Conservation (phyloP, 2,113 vertebrate species). For the Poecilia latipinna region DNA sequence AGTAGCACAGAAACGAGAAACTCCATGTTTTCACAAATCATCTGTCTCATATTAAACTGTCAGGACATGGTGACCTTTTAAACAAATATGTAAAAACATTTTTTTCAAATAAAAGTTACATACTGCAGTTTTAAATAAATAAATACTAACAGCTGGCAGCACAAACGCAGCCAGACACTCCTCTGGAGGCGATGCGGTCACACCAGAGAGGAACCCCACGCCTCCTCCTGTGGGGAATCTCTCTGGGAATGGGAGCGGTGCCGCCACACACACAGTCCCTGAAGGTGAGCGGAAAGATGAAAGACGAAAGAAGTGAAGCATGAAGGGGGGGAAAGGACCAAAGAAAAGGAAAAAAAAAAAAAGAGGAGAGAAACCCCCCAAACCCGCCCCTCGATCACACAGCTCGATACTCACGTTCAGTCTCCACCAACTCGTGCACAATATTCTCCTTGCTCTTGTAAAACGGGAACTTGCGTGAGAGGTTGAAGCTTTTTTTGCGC, state of each 20-base stretch:
- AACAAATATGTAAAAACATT: no score
- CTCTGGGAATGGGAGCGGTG: conserved; percentile 66
- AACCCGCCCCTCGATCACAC: conserved; percentile 32
- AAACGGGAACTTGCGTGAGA: conserved; percentile 99
- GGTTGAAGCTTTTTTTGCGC: conserved; percentile 99
- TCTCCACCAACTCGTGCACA: conserved; percentile 94
- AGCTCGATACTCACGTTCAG: conserved; percentile 97
- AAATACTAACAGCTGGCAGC: conserved; percentile 43
- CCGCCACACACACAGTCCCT: conserved; percentile 53
- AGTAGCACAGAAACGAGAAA: no score
- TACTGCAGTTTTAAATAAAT: conserved; percentile 13
- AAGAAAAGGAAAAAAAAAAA: conserved; percentile 4
- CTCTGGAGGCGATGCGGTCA: conserved; percentile 64
- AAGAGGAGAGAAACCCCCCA: not conserved
- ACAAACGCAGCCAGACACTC: conserved; percentile 55
- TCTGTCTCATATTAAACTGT: no score
- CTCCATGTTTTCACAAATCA: no score
- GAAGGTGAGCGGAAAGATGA: conserved; percentile 71
- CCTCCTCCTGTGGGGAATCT: conserved; percentile 47
- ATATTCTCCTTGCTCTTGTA: conserved; percentile 99
- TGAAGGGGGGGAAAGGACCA: conserved; percentile 53
- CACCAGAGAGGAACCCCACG: conserved; percentile 61
- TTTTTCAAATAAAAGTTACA: no score
- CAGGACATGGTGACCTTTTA: no score
- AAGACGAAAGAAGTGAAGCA: conserved; percentile 67